Conservation (phyloP, 2,797 vertebrate genomes). For the Parambassis ranga region DNA sequence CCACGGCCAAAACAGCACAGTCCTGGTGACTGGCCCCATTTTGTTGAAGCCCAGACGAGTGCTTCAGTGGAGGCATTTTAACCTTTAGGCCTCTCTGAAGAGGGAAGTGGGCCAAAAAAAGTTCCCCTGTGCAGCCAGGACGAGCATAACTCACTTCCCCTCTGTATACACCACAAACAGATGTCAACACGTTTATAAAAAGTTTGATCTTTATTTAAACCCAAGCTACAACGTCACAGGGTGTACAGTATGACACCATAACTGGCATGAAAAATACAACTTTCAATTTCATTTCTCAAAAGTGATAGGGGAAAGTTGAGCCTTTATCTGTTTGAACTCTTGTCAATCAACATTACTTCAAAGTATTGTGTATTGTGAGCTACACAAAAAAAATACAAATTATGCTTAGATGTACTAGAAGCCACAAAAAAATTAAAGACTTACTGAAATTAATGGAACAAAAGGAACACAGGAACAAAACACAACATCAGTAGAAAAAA, state of each 20-base stretch:
- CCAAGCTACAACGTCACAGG: conserved; percentile 66
- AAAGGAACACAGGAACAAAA: conserved; percentile 4
- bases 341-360: conserved; percentile 41
- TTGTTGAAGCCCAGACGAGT: not conserved
- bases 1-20: not conserved
- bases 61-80: not conserved
- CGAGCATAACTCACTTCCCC: not conserved
- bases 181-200: conserved; percentile 56
- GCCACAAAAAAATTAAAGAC: conserved; percentile 25
- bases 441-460: conserved; percentile 17
- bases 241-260: conserved; percentile 36
- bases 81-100: not conserved
- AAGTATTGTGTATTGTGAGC: conserved; percentile 37
- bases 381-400: conserved; percentile 50
- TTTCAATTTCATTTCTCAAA: conserved; percentile 55
- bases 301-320: not conserved
- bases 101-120: conserved; percentile 4
- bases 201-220: conserved; percentile 80
- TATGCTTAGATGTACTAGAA: conserved; percentile 13
- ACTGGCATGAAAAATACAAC: conserved; percentile 54
- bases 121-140: not conserved
- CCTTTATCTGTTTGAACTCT: conserved; percentile 12
- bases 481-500: conserved; percentile 33
- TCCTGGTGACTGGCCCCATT: not conserved
- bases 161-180: not conserved